phyloP scores from a whole-genome alignment of 1,140 invertebrate genomes.

The Helicoverpa armigera region DNA sequence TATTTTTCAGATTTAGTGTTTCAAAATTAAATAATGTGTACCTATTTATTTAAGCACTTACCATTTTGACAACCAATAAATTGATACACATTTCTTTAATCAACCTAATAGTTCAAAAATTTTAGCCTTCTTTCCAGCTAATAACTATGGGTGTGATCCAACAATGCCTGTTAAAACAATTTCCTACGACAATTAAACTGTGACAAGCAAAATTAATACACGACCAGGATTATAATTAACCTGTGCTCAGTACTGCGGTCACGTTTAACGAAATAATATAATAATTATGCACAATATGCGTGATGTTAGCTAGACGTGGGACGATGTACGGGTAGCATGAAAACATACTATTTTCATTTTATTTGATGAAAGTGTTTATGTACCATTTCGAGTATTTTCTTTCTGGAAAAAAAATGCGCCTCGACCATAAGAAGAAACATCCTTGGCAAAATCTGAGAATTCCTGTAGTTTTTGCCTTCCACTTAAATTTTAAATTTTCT shows the following conservation, averaged over 20 bases:
- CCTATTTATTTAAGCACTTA: no score
- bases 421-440: no score
- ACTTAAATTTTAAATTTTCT: no score
- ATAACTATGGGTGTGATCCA: neutral
- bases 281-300: conserved; percentile 47
- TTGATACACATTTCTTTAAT: neutral
- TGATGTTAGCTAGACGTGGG: conserved; percentile 34
- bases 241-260: conserved; percentile 22
- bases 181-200: neutral
- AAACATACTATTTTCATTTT: neutral
- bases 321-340: conserved; percentile 1
- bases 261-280: conserved; percentile 48
- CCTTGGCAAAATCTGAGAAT: no score
- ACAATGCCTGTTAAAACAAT: conserved; percentile 2
- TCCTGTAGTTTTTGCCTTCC: no score
- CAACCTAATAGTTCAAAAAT: neutral
- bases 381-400: no score
- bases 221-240: conserved; percentile 13
- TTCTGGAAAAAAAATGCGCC: no score
- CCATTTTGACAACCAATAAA: no score
- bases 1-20: no score
- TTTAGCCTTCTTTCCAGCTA: neutral
- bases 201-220: conserved; percentile 25
- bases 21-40: no score
- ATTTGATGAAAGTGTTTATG: neutral